phyloP scores from a whole-genome alignment of 2,797 vertebrate genomes.

The Notamacropus eugenii region DNA sequence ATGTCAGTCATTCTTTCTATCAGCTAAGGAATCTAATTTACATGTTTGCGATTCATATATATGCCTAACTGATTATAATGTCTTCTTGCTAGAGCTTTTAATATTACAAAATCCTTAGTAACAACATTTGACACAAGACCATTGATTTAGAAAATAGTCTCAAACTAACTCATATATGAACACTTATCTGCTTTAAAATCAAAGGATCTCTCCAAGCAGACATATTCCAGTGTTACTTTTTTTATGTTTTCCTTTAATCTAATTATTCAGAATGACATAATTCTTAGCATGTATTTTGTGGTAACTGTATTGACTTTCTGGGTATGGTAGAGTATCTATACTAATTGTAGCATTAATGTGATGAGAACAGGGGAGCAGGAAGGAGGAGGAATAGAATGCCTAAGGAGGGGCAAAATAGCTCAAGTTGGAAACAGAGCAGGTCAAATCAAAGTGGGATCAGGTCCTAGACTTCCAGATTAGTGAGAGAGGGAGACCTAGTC shows the following conservation, averaged over 20 bases:
- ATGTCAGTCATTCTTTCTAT: conserved; percentile 21
- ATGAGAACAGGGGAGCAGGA: neutral
- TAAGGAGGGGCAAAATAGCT: neutral
- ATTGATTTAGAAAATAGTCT: conserved; percentile 46
- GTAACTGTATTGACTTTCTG: neutral
- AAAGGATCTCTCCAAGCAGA: neutral
- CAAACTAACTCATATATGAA: conserved; percentile 40
- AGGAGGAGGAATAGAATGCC: neutral
- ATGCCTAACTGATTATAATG: conserved; percentile 52
- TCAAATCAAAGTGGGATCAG: neutral
- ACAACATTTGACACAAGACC: conserved; percentile 44
- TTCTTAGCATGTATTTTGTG: neutral
- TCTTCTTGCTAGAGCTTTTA: neutral
- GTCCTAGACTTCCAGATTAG: neutral
- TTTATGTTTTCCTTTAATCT: neutral
- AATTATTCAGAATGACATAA: neutral
- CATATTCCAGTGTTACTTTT: neutral
- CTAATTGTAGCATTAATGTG: neutral
- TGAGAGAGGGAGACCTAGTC: neutral
- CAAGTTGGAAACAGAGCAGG: neutral
- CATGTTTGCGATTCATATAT: conserved; percentile 9
- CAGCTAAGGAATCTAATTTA: conserved; percentile 8
- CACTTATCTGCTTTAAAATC: neutral
- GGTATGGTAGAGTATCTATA: neutral
- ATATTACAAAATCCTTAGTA: neutral